These are phyloP conservation scores for Pristionchus entomophagus DNA, from an alignment of 2,888 invertebrate species.

Conservation along the genomic window DNA sequence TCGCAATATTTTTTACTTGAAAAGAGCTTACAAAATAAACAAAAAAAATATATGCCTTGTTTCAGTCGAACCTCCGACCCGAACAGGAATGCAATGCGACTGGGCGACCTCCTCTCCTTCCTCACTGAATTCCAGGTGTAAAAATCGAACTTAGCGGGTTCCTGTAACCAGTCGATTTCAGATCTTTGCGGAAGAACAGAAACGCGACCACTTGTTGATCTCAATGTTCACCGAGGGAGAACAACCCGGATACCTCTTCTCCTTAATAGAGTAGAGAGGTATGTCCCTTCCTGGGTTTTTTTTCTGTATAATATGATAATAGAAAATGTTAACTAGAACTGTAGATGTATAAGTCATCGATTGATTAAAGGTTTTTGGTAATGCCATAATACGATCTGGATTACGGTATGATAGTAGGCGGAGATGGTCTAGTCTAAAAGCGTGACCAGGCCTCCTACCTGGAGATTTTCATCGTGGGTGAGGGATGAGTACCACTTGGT, in stretches of 20 bases:
- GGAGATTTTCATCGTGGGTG: background rate
- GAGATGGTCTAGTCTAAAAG: conserved; percentile 19
- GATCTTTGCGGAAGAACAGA: background rate
- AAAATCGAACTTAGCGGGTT: too few relatives aligned
- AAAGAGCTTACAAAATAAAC: too few relatives aligned
- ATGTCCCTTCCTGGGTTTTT: too few relatives aligned
- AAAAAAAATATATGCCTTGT: too few relatives aligned
- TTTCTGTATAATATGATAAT: too few relatives aligned
- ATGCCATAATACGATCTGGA: background rate
- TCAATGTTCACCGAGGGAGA: background rate
- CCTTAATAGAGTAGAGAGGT: background rate
- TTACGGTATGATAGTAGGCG: conserved; percentile 4
- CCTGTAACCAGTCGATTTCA: background rate
- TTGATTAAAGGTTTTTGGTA: background rate
- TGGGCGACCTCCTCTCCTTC: background rate
- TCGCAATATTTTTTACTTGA: too few relatives aligned
- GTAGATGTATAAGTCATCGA: background rate
- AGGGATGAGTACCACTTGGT: background rate
- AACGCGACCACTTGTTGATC: background rate
- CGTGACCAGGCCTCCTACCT: background rate
- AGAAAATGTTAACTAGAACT: too few relatives aligned
- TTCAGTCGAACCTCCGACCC: background rate
- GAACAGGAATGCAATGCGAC: background rate
- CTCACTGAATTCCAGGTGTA: conserved; percentile 32
- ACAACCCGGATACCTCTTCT: background rate